Base-by-base conservation (phyloP, 2,797 vertebrate species). In the Eospalax fontanierii region DNA sequence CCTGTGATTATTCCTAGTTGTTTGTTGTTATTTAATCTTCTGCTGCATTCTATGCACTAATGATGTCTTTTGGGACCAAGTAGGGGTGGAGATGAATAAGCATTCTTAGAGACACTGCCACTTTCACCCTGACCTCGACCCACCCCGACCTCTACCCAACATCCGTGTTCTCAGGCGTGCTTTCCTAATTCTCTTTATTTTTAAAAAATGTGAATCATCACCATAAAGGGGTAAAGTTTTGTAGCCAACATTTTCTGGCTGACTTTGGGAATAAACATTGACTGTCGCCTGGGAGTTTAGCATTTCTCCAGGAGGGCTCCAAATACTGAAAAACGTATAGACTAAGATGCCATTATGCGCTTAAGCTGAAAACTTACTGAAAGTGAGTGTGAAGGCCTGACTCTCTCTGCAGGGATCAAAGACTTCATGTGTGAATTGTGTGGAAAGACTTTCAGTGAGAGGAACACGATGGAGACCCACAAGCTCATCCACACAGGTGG, bases 401-500 rank as follows among this genome's bases (percentile, higher is more conserved):
- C 73, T 85, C 97, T 54, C 59, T 70, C 3, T 90, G 82, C 98
- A 99, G 99, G 99, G 93, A 99, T 99, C 95, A 99, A 99, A 98
- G 99, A 99, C 97, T 99, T 99, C 98, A 99, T 99, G 99, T 99
- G 99, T 65, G 99, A 99, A 89, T 97, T 99, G 96, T 99, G 99
- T n/a, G 99, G 99, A 3, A 99, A 99, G 98, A 99, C 99, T 0
- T 99, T 99, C 97, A 99, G 99, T 0, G 99, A 99, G 98, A 99
- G 99, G 97, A 99, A 99, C 50, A 99, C 99, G 0, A 99, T 99
- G 97, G 99, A 99, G 97, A 99, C 99, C 0, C 99, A 99, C 98
- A 99, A 99, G 96, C 98, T 99, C 95, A 99, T 99, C 96, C 99
- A 99, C 97, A 99, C 99, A 97, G 99, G 99, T 99, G 15, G 1